Evolutionary conservation across 2,113 vertebrate species (phyloP).

Genomic region (Percina caprodes): DNA sequence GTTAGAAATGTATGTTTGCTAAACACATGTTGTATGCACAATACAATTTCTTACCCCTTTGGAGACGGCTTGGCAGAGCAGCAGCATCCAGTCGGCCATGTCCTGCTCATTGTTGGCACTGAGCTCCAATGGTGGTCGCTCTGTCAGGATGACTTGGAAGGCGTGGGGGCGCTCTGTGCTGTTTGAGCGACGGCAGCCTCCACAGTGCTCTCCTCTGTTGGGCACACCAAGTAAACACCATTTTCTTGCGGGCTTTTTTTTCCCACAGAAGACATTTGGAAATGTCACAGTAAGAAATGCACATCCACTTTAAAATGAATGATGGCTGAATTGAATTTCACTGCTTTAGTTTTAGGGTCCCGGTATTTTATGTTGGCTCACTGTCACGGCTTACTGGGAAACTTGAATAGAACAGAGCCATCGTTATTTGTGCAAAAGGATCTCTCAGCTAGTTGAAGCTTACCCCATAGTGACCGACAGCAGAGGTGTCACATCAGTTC

Average conservation of each 20-base stretch:
- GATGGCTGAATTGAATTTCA: too few species aligned
- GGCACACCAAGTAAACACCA: background rate
- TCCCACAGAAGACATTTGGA: background rate
- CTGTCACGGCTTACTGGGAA: too few species aligned
- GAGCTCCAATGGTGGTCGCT: slow-evolving; percentile 93
- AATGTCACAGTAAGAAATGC: background rate
- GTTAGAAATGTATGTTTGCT: background rate
- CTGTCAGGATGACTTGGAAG: slow-evolving; percentile 95
- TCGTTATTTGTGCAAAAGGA: background rate
- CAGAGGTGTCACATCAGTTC: slow-evolving; percentile 89
- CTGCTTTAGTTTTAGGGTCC: too few species aligned
- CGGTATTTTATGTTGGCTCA: too few species aligned
- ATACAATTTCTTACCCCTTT: slow-evolving; percentile 89
- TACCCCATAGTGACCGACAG: slow-evolving; percentile 97
- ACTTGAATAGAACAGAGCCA: too few species aligned
- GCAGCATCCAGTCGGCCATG: slow-evolving; percentile 98
- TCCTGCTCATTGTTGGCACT: slow-evolving; percentile 92
- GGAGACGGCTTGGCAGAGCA: slow-evolving; percentile 96
- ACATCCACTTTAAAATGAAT: too few species aligned
- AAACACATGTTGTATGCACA: background rate
- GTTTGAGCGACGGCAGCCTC: slow-evolving; percentile 94
- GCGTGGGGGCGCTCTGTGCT: slow-evolving; percentile 92
- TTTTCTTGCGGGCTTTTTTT: background rate
- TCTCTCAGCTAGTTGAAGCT: slow-evolving; percentile 54
- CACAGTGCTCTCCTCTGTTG: slow-evolving; percentile 93